These are phyloP conservation scores for Etheostoma spectabile DNA, from an alignment of 2,113 vertebrate species.

Conservation along the genomic window DNA sequence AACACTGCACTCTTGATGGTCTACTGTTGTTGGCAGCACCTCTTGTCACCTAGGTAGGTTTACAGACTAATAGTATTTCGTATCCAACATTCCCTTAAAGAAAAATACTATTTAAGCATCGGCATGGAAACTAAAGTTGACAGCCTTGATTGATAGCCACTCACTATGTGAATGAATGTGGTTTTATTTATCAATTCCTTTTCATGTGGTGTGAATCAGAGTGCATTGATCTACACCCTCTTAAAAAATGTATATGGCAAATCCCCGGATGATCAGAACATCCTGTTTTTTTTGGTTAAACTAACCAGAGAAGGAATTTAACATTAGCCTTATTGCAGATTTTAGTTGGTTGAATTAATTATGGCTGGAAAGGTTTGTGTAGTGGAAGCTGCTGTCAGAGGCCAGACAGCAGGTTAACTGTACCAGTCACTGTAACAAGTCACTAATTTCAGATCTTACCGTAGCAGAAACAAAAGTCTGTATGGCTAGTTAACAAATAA, in stretches of 20 bases:
- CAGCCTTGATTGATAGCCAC: too few relatives aligned
- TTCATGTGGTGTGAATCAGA: conserved; percentile 1
- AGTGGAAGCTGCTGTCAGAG: background rate
- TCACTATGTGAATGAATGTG: background rate
- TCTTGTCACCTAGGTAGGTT: too few relatives aligned
- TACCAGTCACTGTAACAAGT: background rate
- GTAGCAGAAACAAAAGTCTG: background rate
- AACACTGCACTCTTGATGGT: too few relatives aligned
- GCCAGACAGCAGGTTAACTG: background rate
- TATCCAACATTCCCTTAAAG: too few relatives aligned
- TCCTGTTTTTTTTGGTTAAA: background rate
- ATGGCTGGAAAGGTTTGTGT: background rate
- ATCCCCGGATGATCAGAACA: background rate
- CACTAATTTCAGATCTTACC: background rate
- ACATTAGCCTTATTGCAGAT: background rate
- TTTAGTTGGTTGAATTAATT: background rate
- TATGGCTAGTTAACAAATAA: conserved; percentile 27
- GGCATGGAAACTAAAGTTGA: background rate
- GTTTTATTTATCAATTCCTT: background rate
- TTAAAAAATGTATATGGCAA: background rate
- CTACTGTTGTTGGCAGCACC: too few relatives aligned
- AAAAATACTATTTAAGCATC: background rate
- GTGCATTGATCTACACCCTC: background rate
- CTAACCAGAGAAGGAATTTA: conserved; percentile 25
- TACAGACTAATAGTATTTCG: too few relatives aligned